Conservation (phyloP, 2,797 vertebrate genomes). For the Masticophis lateralis region DNA sequence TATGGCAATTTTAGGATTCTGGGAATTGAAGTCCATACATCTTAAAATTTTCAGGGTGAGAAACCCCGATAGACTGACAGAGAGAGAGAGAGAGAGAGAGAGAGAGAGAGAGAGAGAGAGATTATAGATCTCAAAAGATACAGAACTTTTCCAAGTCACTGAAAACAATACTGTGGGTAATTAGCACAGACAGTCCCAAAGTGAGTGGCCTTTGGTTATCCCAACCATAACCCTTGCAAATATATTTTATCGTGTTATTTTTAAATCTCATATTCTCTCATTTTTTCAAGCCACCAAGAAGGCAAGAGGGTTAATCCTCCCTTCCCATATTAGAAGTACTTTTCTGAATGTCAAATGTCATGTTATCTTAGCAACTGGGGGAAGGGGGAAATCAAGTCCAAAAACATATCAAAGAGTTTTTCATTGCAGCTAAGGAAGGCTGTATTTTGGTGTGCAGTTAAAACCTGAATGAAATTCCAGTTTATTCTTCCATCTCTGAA, state of each 20-base stretch:
- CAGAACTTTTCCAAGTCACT: neutral
- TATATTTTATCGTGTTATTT: conserved; percentile 32
- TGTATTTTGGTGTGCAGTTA: neutral
- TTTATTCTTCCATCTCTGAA: neutral
- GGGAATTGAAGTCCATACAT: neutral
- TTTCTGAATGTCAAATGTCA: neutral
- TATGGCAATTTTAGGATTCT: neutral
- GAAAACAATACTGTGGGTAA: neutral
- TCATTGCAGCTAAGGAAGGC: neutral
- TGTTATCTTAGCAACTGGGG: neutral
- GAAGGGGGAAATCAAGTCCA: neutral
- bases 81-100: no score
- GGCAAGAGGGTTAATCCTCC: neutral
- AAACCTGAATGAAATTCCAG: neutral
- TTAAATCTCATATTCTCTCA: neutral
- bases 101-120: no score
- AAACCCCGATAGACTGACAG: no score
- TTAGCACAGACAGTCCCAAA: neutral
- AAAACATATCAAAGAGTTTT: neutral
- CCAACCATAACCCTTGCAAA: conserved; percentile 26
- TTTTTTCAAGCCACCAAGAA: neutral
- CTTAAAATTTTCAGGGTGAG: neutral
- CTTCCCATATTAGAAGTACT: neutral
- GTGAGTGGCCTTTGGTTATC: neutral
- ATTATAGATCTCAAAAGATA: neutral